Evolutionary conservation across 2,888 invertebrate species (phyloP).

Genomic region (Branchellion lobata): DNA sequence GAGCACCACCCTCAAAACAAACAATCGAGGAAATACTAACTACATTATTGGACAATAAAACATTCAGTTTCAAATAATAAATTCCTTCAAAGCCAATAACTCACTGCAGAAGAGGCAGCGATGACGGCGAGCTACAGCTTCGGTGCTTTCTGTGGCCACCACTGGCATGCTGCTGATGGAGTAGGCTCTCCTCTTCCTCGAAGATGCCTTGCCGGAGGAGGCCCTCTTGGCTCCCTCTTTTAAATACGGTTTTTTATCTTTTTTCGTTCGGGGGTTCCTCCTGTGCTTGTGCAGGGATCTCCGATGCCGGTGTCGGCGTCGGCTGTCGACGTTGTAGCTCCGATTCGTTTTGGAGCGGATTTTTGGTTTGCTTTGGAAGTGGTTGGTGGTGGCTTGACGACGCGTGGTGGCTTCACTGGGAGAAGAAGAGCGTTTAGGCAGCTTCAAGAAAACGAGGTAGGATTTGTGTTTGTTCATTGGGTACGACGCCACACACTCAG

Average conservation of each 20-base stretch:
- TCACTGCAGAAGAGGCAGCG: background rate
- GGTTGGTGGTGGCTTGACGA: background rate
- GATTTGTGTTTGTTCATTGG: background rate
- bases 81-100: too few species aligned
- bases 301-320: background rate
- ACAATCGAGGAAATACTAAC: too few species aligned
- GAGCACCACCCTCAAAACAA: too few species aligned
- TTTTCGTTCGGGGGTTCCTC: background rate
- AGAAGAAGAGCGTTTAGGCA: background rate
- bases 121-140: background rate
- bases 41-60: too few species aligned
- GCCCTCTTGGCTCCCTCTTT: background rate
- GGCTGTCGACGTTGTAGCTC: background rate
- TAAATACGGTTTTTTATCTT: background rate
- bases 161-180: background rate
- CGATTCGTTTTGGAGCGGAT: background rate
- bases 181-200: background rate
- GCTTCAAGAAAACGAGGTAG: conserved; percentile 9
- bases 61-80: too few species aligned
- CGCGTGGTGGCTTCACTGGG: background rate
- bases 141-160: background rate
- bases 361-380: background rate
- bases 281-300: background rate
- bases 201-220: too few species aligned
- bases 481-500: background rate